Conservation (phyloP, 2,888 invertebrate species). For the Platycheirus rosarum region DNA sequence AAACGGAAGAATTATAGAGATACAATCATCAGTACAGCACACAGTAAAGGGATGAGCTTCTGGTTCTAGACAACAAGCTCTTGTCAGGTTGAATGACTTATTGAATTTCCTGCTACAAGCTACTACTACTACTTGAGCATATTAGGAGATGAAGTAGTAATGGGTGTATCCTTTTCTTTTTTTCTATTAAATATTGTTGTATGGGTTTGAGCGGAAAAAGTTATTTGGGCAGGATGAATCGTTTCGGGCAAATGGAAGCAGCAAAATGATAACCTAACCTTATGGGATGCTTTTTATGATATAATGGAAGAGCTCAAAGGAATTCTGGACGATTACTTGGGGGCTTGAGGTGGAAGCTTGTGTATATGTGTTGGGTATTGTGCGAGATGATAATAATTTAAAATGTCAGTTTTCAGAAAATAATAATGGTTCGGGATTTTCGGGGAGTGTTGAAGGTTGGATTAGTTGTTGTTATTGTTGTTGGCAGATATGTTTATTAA, state of each 20-base stretch:
- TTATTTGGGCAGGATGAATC: constrained; percentile 30
- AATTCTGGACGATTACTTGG: constrained; percentile 35
- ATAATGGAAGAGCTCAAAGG: constrained; percentile 28
- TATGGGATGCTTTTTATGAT: constrained; percentile 38
- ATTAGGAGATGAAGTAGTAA: constrained; percentile 39
- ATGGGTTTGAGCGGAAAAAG: constrained; percentile 27
- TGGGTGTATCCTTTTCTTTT: constrained; percentile 9
- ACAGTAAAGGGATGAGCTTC: constrained; percentile 6
- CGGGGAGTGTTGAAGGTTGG: constrained; percentile 1
- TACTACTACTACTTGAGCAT: constrained; percentile 32
- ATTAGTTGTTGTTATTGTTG: not conserved
- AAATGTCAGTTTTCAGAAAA: constrained; percentile 19
- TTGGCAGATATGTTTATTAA: constrained; percentile 14
- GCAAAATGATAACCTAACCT: constrained; percentile 39
- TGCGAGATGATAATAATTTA: constrained; percentile 37
- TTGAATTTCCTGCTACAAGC: constrained; percentile 38
- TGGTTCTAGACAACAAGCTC: constrained; percentile 19
- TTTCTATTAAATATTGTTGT: constrained; percentile 7
- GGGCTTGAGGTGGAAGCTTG: constrained; percentile 12
- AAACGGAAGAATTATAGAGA: constrained; percentile 45
- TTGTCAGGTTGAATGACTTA: constrained; percentile 42
- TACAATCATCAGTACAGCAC: constrained; percentile 27
- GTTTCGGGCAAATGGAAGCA: constrained; percentile 14
- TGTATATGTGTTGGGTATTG: not conserved
- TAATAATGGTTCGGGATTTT: not conserved